Evolutionary conservation across 2,113 vertebrate species (phyloP).

Genomic region (Pteronura brasiliensis): DNA sequence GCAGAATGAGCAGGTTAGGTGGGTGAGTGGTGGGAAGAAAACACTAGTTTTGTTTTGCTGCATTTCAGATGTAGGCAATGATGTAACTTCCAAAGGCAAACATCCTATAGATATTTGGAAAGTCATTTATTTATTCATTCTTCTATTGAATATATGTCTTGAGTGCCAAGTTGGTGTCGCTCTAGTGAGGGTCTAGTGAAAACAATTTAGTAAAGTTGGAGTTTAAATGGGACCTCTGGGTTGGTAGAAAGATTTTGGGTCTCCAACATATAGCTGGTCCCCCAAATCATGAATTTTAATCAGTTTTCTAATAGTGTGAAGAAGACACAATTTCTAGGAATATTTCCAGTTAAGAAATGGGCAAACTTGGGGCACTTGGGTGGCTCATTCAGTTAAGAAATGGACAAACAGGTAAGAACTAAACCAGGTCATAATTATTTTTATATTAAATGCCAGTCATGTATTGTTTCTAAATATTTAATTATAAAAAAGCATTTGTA

Average conservation of each 20-base stretch:
- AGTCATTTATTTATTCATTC: background rate
- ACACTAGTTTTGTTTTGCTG: background rate
- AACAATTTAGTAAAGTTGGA: background rate
- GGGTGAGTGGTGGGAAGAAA: background rate
- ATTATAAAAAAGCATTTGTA: background rate
- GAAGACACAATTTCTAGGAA: background rate
- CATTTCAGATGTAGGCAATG: background rate
- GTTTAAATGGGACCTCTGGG: background rate
- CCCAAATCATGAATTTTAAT: background rate
- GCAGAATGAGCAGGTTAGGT: background rate
- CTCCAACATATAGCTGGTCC: background rate
- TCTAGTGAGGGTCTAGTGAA: background rate
- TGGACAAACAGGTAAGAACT: background rate
- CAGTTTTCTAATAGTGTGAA: background rate
- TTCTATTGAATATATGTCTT: background rate
- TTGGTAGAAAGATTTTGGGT: background rate
- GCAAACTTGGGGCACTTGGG: background rate
- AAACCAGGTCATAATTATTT: background rate
- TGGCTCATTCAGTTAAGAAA: background rate
- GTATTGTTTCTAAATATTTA: conserved; percentile 14
- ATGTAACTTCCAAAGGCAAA: background rate
- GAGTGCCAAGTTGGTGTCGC: background rate
- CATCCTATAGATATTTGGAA: background rate
- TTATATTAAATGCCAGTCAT: background rate
- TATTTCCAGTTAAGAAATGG: background rate